Evolutionary conservation across 2,888 invertebrate genomes (phyloP).

Genomic region (Ischnus inquisitorius): DNA sequence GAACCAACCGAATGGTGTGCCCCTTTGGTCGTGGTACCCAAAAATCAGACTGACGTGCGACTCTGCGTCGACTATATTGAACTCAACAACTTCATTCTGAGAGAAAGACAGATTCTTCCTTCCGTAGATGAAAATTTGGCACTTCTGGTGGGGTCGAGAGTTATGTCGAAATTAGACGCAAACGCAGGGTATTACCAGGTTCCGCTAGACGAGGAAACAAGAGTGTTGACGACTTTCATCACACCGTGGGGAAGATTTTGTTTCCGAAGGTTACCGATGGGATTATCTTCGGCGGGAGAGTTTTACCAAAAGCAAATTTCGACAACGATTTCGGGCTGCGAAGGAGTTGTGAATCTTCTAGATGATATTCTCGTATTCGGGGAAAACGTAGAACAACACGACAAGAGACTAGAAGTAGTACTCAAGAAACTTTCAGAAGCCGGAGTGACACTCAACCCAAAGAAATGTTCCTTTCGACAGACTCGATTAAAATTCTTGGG

Average conservation of each 20-base stretch:
- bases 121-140: slow-evolving; percentile 53
- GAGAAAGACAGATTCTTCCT: slow-evolving; percentile 66
- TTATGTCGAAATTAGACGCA: slow-evolving; percentile 75
- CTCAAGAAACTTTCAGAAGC: slow-evolving; percentile 47
- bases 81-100: slow-evolving; percentile 72
- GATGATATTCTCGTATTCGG: slow-evolving; percentile 82
- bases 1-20: slow-evolving; percentile 26
- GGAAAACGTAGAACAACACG: slow-evolving; percentile 75
- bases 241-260: slow-evolving; percentile 79
- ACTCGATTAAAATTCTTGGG: slow-evolving; percentile 73
- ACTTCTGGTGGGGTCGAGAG: slow-evolving; percentile 63
- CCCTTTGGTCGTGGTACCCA: slow-evolving; percentile 75
- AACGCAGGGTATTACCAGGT: slow-evolving; percentile 82
- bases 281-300: slow-evolving; percentile 84
- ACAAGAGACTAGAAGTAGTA: slow-evolving; percentile 71
- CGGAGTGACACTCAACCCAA: slow-evolving; percentile 63
- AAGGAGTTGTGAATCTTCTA: slow-evolving; percentile 79
- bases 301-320: slow-evolving; percentile 80
- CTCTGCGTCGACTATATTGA: slow-evolving; percentile 74
- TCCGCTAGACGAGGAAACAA: slow-evolving; percentile 75
- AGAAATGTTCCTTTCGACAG: slow-evolving; percentile 65
- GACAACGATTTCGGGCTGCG: slow-evolving; percentile 77
- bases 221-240: slow-evolving; percentile 81
- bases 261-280: slow-evolving; percentile 84
- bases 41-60: slow-evolving; percentile 72